Evolutionary conservation across 2,113 vertebrate species (phyloP).

Genomic region (Setophaga kirtlandii): DNA sequence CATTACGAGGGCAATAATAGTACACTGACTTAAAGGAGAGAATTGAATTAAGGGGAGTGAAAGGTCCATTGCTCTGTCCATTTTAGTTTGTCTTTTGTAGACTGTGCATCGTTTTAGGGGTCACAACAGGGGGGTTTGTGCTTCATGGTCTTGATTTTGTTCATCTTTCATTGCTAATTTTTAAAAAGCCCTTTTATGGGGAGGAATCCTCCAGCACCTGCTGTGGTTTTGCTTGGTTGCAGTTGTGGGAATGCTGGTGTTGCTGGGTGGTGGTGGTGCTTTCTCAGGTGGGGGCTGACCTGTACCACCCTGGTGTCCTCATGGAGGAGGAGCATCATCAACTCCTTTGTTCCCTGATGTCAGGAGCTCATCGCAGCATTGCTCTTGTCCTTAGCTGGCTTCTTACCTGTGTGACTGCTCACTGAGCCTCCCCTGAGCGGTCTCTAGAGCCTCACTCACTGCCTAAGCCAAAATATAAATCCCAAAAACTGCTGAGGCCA

Average conservation of each 20-base stretch:
- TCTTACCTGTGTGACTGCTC: background rate
- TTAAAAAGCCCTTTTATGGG: background rate
- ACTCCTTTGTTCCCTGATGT: background rate
- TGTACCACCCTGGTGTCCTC: background rate
- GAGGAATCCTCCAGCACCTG: background rate
- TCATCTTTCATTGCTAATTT: slow-evolving; percentile 4
- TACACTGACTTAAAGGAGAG: slow-evolving; percentile 71
- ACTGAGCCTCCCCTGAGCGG: background rate
- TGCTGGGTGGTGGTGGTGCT: background rate
- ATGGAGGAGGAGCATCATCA: background rate
- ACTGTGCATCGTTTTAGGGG: slow-evolving; percentile 45
- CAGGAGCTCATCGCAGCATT: background rate
- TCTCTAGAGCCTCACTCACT: background rate
- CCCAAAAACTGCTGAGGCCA: background rate
- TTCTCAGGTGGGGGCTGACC: background rate
- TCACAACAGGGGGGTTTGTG: slow-evolving; percentile 32
- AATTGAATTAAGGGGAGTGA: slow-evolving; percentile 64
- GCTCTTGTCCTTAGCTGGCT: background rate
- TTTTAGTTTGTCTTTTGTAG: slow-evolving; percentile 48
- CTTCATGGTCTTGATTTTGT: background rate
- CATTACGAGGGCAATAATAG: slow-evolving; percentile 67
- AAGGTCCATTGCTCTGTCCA: slow-evolving; percentile 42
- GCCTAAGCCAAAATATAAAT: background rate
- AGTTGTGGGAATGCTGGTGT: fast-evolving
- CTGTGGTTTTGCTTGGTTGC: background rate